phyloP scores from a whole-genome alignment of 2,797 vertebrate genomes.

The Centroberyx gerrardi region DNA sequence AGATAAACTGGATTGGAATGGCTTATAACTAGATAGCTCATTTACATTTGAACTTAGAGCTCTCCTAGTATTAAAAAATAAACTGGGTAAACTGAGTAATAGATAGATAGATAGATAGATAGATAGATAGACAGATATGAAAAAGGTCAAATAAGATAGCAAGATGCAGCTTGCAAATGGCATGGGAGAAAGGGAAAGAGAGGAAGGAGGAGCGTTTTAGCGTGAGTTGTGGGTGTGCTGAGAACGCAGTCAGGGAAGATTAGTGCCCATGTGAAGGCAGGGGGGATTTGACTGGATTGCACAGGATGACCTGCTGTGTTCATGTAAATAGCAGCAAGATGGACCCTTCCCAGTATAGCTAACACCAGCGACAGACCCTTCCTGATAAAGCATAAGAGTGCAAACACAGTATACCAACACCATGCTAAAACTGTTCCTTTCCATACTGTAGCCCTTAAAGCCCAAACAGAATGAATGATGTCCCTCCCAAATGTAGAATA shows the following conservation, averaged over 20 bases:
- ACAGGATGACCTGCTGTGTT: constrained; percentile 75
- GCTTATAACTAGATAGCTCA: neutral
- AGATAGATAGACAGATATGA: neutral
- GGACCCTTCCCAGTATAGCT: constrained; percentile 39
- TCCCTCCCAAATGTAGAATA: no score
- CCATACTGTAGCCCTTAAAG: no score
- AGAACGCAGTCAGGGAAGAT: constrained; percentile 81
- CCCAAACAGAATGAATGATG: no score
- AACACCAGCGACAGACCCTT: constrained; percentile 33
- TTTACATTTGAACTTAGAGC: neutral
- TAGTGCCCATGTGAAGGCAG: constrained; percentile 77
- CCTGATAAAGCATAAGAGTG: neutral
- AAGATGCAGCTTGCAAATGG: constrained; percentile 29
- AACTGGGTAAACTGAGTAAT: no score
- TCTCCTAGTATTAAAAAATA: neutral
- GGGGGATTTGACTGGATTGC: constrained; percentile 80
- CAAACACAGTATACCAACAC: no score
- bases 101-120: neutral
- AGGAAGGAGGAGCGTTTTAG: constrained; percentile 42
- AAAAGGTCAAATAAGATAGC: neutral
- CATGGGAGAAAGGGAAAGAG: constrained; percentile 20
- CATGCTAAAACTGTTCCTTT: no score
- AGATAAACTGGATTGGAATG: neutral
- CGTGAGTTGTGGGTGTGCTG: constrained; percentile 56
- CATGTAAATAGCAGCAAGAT: constrained; percentile 73